Percentiles rank a stretch among this genome's conserved stretches.
These are phyloP conservation scores for Brachyalestes nurse DNA, from an alignment of 2,797 vertebrate genomes.

Conservation along the genomic window DNA sequence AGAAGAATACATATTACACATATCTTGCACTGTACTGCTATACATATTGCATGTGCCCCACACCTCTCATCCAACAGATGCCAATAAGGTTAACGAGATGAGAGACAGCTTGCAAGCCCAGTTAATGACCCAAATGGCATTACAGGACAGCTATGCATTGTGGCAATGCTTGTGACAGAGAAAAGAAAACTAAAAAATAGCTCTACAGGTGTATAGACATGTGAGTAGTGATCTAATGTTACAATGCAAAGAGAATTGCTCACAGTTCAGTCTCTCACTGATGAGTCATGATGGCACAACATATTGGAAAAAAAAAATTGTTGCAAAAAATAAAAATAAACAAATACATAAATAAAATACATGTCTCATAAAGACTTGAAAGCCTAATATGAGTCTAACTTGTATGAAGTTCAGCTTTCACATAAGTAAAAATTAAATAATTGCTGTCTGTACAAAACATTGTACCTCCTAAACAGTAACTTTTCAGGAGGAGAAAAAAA, in stretches of 20 bases:
- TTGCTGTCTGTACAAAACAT: no score
- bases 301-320: not conserved
- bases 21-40: slow-evolving; percentile 69
- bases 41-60: slow-evolving; percentile 68
- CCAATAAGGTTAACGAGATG: slow-evolving; percentile 55
- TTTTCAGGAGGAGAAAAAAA: no score
- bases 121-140: slow-evolving; percentile 11
- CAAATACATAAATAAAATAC: no score
- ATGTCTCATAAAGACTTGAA: no score
- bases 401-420: no score
- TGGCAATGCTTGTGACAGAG: slow-evolving; percentile 2
- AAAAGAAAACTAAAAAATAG: slow-evolving; percentile 1
- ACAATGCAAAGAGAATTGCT: slow-evolving; percentile 10
- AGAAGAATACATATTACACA: slow-evolving; percentile 69
- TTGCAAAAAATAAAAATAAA: not conserved
- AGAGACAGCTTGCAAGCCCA: slow-evolving; percentile 47
- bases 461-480: no score
- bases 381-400: no score
- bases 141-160: slow-evolving; percentile 31
- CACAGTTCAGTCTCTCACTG: slow-evolving; percentile 8
- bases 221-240: not conserved
- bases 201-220: not conserved
- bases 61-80: slow-evolving; percentile 33
- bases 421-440: no score
- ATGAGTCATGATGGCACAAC: not conserved